phyloP scores from a whole-genome alignment of 1,140 invertebrate species.

The Pollicipes pollicipes region DNA sequence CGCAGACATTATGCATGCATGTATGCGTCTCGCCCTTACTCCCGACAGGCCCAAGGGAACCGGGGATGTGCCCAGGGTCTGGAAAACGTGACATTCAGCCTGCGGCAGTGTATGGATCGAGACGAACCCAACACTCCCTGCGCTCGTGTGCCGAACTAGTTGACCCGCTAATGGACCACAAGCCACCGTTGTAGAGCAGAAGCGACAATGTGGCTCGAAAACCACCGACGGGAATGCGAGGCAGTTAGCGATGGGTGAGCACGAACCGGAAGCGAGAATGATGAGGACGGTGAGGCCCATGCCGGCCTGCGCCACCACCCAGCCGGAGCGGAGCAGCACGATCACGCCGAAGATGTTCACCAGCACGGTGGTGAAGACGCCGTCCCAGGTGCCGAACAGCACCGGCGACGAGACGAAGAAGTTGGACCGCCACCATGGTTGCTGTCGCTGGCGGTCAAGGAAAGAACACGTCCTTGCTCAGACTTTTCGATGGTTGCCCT shows the following conservation, averaged over 20 bases:
- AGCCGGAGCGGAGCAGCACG: constrained; percentile 85
- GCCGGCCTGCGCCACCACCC: constrained; percentile 91
- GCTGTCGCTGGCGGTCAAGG: constrained; percentile 37
- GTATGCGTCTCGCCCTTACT: too few relatives aligned
- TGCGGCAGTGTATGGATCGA: too few relatives aligned
- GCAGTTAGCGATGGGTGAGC: too few relatives aligned
- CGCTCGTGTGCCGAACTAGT: too few relatives aligned
- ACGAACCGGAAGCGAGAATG: constrained; percentile 62
- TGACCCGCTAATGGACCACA: too few relatives aligned
- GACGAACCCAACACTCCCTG: too few relatives aligned
- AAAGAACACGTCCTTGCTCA: background rate
- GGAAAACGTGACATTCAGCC: too few relatives aligned
- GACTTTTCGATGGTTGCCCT: constrained; percentile 5
- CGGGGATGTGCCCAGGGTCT: too few relatives aligned
- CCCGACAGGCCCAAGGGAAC: too few relatives aligned
- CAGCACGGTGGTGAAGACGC: constrained; percentile 82
- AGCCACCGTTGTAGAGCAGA: too few relatives aligned
- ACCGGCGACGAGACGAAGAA: constrained; percentile 85
- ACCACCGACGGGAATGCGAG: constrained; percentile 6
- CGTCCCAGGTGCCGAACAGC: constrained; percentile 93
- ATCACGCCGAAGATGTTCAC: constrained; percentile 96
- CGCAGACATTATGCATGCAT: too few relatives aligned
- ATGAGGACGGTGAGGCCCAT: constrained; percentile 70
- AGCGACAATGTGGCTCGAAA: too few relatives aligned
- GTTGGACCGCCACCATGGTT: constrained; percentile 80